Evolutionary conservation across 2,797 vertebrate species (phyloP), one percentile per base, ranked within the genome.

Genomic region (Oreonectes daqikongensis): DNA sequence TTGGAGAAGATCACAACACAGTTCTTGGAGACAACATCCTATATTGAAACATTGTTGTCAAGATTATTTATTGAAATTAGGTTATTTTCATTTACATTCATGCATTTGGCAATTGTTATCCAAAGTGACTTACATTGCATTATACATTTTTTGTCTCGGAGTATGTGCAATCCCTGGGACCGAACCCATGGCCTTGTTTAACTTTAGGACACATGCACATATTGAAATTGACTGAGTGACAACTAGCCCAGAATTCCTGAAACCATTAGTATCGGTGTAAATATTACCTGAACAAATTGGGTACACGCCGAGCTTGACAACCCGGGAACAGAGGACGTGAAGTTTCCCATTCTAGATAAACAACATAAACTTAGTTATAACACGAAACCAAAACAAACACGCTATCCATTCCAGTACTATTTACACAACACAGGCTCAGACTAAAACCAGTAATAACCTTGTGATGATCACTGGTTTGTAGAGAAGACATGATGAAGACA

Each of bases 1-100:
- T 98, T 99, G 66, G 98, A 99, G 92, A 98, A 99, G 88, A 99
- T 98, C 83, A 99, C 97, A 9, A 99, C 94, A 26, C 96, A 98
- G 87, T 98, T 96, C 73, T 91, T 87, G 59, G 96, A 92, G 89
- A 99, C 92, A 38, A 94, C 84, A 44, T 98, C 94, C 98, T 99
- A 87, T 72, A 86, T 83, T 44, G 70, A 64, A 85, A 15, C 30
- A 67, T 10, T 4, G 17, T n/a, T n/a, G 32, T 46, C 17, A 48
- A 14, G 17, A 10, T 20, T 8, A 57, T 26, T 30, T 15, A 1
- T 69, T 22, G 3, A 42, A n/a, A n/a, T n/a, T n/a, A n/a, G n/a
- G n/a, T n/a, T n/a, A 11, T n/a, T n/a, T n/a, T n/a, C n/a, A n/a
- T n/a, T n/a, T 32, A 32, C 32, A 32, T 32, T 3, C 32, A 32